Evolutionary conservation across 2,113 vertebrate genomes (phyloP), one percentile per base, ranked within the genome.

Genomic region (Nicator chloris): DNA sequence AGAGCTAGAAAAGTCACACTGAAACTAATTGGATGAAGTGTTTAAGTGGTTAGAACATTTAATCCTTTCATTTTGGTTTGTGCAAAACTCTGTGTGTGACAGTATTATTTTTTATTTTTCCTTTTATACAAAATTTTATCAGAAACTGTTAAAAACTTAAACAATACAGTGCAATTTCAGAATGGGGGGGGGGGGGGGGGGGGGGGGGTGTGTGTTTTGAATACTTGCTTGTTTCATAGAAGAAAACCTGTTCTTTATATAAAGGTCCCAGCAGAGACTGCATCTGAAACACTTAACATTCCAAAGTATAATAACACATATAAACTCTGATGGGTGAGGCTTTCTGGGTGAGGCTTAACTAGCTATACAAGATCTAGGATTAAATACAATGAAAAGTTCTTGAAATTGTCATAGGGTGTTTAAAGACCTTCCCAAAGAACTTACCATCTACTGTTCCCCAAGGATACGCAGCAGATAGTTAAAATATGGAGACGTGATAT

Each of bases 271-370:
- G 84, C 88, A 97, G 96, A 96, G 97, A 96, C 96, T 59, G 71
- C 96, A 98, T 97, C 94, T 97, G 95, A 97, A 97, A 96, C 97
- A 97, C 95, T 98, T 97, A 96, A 97, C 97, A 98, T 97, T 98
- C 97, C 97, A 93, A 92, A 97, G 93, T 86, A 90, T 97, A 97
- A 97, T 94, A 97, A 97, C 92, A 90, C 96, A 94, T 96, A 97
- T 96, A 97, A 97, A 93, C 84, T 97, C 57, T 71, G 78, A 73
- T 90, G 97, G 96, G 97, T 97, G 97, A 98, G 97, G 95, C 96
- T 93, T 91, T 69, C 37, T 97, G 97, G 96, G 97, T 96, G 98
- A 97, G 97, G 97, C 95, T 96, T 96, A 96, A 95, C 97, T 95
- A 82, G 85, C 87, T 88, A 64, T 92, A 96, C 90, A 96, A 96